Evolutionary conservation across 2,888 invertebrate genomes (phyloP).

Genomic region (Parasteatoda lunata): DNA sequence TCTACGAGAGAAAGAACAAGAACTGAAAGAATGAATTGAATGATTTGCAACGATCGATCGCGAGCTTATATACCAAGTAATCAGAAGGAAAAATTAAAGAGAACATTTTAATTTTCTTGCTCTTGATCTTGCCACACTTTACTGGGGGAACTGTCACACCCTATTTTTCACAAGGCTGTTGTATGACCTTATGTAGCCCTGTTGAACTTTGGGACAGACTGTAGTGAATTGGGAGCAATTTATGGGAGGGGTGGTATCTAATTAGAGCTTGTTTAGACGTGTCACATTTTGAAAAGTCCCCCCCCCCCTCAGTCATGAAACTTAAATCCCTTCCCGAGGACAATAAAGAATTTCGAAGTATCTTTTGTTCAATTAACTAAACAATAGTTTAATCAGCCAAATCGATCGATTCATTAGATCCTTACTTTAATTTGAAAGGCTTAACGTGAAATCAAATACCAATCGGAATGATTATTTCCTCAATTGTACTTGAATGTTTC

Average conservation of each 20-base stretch:
- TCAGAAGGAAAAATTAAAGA: background rate
- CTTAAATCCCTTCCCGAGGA: too few species aligned
- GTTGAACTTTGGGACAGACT: background rate
- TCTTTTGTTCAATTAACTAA: too few species aligned
- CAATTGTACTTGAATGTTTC: too few species aligned
- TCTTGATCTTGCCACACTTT: constrained; percentile 51
- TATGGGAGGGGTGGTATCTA: constrained; percentile 52
- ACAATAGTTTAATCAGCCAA: too few species aligned
- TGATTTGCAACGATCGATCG: constrained; percentile 18
- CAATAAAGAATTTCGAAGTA: too few species aligned
- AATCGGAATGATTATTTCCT: too few species aligned
- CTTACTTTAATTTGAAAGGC: too few species aligned
- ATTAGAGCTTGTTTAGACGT: constrained; percentile 12
- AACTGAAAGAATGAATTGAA: constrained; percentile 32
- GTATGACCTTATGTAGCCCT: constrained; percentile 51
- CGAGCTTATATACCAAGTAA: constrained; percentile 37
- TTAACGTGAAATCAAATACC: too few species aligned
- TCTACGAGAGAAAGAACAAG: constrained; percentile 14
- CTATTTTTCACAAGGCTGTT: constrained; percentile 39
- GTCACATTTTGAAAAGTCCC: too few species aligned
- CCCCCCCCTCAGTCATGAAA: too few species aligned
- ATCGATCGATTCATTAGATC: too few species aligned
- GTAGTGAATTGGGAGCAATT: constrained; percentile 40
- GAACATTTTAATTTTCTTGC: constrained; percentile 21
- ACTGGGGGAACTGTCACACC: constrained; percentile 32